These are phyloP conservation scores for Lutjanus argentimaculatus DNA, from an alignment of 2,797 vertebrate species.

Conservation along the genomic window DNA sequence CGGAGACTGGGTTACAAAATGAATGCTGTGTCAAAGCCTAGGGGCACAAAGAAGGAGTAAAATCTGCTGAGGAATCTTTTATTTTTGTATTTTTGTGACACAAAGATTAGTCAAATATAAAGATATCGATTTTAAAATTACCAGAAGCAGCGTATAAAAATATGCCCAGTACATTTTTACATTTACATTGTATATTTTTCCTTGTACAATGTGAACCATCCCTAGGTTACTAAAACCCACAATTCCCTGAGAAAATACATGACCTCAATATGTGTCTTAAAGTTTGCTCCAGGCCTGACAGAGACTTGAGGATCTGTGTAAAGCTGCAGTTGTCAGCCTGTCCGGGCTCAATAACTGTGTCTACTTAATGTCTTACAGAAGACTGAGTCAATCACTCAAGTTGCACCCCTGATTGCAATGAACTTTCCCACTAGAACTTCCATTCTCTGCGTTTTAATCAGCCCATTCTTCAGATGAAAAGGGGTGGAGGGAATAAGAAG, in stretches of 20 bases:
- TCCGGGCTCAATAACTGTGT: conserved; percentile 47
- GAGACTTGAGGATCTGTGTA: conserved; percentile 12
- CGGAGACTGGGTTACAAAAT: neutral
- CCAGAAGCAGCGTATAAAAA: neutral
- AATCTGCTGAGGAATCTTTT: no score
- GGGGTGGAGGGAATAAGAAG: conserved; percentile 59
- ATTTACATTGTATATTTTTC: neutral
- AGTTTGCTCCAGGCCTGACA: neutral
- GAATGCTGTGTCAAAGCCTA: no score
- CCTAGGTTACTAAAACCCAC: neutral
- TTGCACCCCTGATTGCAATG: conserved; percentile 70
- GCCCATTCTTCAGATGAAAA: conserved; percentile 77
- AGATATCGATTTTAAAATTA: neutral
- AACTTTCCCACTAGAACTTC: conserved; percentile 71
- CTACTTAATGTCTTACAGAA: conserved; percentile 60
- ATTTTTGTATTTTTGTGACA: neutral
- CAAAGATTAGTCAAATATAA: neutral
- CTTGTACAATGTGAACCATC: neutral
- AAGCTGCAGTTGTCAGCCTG: conserved; percentile 24
- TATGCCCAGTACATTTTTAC: neutral
- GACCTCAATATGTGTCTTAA: conserved; percentile 4
- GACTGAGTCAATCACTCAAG: conserved; percentile 65
- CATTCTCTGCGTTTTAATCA: conserved; percentile 78
- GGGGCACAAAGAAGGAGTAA: neutral
- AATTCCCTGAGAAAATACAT: neutral